A percentile compares a stretch with the other conserved stretches of the same genome.
These are phyloP conservation scores for Oophaga pumilio DNA, from an alignment of 2,113 vertebrate genomes.

Conservation along the genomic window DNA sequence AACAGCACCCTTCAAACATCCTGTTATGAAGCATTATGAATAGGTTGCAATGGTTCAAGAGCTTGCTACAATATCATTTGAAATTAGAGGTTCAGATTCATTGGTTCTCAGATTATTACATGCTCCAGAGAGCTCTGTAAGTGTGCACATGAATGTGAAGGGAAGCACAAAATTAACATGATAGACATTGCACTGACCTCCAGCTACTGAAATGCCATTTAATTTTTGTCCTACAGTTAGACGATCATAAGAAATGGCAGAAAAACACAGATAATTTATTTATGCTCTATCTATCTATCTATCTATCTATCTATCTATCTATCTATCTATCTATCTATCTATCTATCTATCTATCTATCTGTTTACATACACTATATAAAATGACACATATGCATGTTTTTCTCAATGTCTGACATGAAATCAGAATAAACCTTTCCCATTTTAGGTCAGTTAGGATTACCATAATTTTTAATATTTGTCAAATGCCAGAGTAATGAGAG, in stretches of 20 bases:
- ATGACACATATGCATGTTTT: too few relatives aligned
- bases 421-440: too few relatives aligned
- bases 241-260: conserved; percentile 12
- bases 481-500: too few relatives aligned
- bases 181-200: conserved; percentile 57
- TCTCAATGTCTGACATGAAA: too few relatives aligned
- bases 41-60: conserved; percentile 21
- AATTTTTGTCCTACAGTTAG: conserved; percentile 12
- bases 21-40: conserved; percentile 50
- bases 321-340: conserved; percentile 1
- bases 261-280: neutral
- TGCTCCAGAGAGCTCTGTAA: conserved; percentile 56
- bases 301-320: too few relatives aligned
- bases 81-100: conserved; percentile 51
- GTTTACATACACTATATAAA: too few relatives aligned
- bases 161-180: conserved; percentile 47
- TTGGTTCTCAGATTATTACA: conserved; percentile 53
- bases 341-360: too few relatives aligned
- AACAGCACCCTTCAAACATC: conserved; percentile 54
- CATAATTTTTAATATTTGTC: too few relatives aligned
- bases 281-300: too few relatives aligned
- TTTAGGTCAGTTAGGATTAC: too few relatives aligned
- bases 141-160: conserved; percentile 39
- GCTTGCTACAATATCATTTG: conserved; percentile 51
- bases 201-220: conserved; percentile 45